Percentiles rank a stretch among this genome's conserved stretches.
These are phyloP conservation scores for Oncorhynchus tshawytscha DNA, from an alignment of 2,113 vertebrate species.

Conservation along the genomic window DNA sequence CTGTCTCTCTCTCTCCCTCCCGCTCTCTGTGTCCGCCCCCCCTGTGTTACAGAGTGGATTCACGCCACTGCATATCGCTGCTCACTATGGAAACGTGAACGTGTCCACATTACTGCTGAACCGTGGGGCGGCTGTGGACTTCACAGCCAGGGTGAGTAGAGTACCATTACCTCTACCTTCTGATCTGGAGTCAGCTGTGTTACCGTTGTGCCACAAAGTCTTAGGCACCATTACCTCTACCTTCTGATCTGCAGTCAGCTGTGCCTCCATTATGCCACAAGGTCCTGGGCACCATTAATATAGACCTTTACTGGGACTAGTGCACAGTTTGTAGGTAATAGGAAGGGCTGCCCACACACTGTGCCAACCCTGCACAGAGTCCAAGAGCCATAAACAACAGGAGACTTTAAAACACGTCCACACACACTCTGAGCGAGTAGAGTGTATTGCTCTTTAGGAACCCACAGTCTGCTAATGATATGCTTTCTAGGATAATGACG, in stretches of 20 bases:
- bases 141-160: constrained; percentile 83
- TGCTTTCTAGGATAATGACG: background rate
- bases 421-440: background rate
- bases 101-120: constrained; percentile 94
- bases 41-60: constrained; percentile 85
- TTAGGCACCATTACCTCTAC: no score
- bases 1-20: constrained; percentile 33
- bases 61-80: constrained; percentile 95
- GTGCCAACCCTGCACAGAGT: no score
- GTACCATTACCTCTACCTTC: no score
- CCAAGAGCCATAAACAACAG: background rate
- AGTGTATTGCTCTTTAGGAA: background rate
- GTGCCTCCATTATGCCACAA: no score
- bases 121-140: constrained; percentile 92
- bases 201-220: no score
- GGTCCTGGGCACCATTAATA: no score
- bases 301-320: no score
- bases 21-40: constrained; percentile 9
- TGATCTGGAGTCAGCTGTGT: no score
- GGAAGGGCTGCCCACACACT: no score
- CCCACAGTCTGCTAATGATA: constrained; percentile 1
- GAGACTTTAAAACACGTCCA: background rate
- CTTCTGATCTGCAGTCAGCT: no score
- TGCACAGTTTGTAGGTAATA: no score
- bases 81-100: constrained; percentile 96